phyloP scores from a whole-genome alignment of 2,113 vertebrate genomes.

The Motacilla tschutschensis region DNA sequence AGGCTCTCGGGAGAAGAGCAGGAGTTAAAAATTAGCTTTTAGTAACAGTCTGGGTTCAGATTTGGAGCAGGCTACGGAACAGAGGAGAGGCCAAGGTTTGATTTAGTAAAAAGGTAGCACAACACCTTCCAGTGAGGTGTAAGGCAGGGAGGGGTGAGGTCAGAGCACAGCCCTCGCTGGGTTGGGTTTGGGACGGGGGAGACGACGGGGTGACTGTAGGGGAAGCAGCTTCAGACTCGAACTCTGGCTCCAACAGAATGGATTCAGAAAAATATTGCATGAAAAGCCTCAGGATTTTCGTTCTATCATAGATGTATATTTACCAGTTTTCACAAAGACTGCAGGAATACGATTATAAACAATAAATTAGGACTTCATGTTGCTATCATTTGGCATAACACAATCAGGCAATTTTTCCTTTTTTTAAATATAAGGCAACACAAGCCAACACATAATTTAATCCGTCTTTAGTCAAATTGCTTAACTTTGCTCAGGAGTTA shows the following conservation, averaged over 20 bases:
- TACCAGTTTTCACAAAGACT: slow-evolving; percentile 71
- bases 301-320: slow-evolving; percentile 65
- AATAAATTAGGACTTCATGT: slow-evolving; percentile 78
- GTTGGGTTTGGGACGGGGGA: background rate
- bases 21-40: background rate
- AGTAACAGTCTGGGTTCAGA: slow-evolving; percentile 36
- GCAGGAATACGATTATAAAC: slow-evolving; percentile 67
- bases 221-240: slow-evolving; percentile 44
- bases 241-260: slow-evolving; percentile 29
- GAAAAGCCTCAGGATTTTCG: slow-evolving; percentile 53
- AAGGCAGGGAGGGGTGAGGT: slow-evolving; percentile 22
- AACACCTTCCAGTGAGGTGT: slow-evolving; percentile 29
- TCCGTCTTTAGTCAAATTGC: slow-evolving; percentile 72
- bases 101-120: slow-evolving; percentile 42
- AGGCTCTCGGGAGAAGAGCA: background rate
- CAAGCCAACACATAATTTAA: slow-evolving; percentile 77
- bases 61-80: background rate
- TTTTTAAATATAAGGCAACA: slow-evolving; percentile 82
- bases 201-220: background rate
- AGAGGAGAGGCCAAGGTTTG: slow-evolving; percentile 29
- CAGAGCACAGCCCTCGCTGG: slow-evolving; percentile 39
- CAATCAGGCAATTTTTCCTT: slow-evolving; percentile 71
- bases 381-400: slow-evolving; percentile 82
- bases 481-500: slow-evolving; percentile 74
- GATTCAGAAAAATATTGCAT: slow-evolving; percentile 53